Percentiles rank a stretch among this genome's conserved stretches.
Conservation (phyloP, 2,888 invertebrate genomes). For the Melieria picta region DNA sequence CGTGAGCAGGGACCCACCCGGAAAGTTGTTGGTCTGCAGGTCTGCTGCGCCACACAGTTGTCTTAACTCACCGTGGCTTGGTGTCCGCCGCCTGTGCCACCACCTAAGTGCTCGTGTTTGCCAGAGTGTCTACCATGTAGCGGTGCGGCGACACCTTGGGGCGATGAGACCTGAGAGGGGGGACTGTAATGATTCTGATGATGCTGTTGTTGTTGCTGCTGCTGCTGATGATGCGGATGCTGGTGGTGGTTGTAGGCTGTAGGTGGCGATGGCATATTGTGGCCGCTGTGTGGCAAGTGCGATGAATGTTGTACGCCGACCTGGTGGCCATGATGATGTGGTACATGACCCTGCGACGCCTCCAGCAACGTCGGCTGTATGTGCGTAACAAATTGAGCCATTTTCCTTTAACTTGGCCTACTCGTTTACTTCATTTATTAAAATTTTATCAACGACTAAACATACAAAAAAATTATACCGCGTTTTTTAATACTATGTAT, state of each 20-base stretch:
- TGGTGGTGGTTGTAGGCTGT: slow-evolving; percentile 59
- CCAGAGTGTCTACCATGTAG: slow-evolving; percentile 36
- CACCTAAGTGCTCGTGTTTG: slow-evolving; percentile 11
- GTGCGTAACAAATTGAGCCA: slow-evolving; percentile 72
- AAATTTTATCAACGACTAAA: background rate
- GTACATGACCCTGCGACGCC: slow-evolving; percentile 70
- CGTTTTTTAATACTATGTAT: slow-evolving; percentile 2
- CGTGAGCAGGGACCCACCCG: background rate
- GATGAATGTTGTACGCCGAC: slow-evolving; percentile 65
- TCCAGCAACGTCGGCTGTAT: slow-evolving; percentile 71
- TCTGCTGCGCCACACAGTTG: background rate
- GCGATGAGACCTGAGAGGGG: slow-evolving; percentile 42
- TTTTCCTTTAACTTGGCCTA: slow-evolving; percentile 46
- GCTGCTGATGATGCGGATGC: slow-evolving; percentile 46
- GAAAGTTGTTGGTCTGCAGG: too few species aligned
- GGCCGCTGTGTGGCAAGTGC: slow-evolving; percentile 66
- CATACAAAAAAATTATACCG: background rate
- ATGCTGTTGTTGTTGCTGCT: slow-evolving; percentile 41
- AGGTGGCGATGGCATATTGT: slow-evolving; percentile 66
- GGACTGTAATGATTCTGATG: slow-evolving; percentile 42
- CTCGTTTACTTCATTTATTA: background rate
- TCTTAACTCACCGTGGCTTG: slow-evolving; percentile 57
- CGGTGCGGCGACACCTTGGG: slow-evolving; percentile 41
- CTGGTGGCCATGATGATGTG: slow-evolving; percentile 68
- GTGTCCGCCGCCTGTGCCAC: slow-evolving; percentile 51